Percentiles rank a stretch among this genome's conserved stretches.
phyloP scores from a whole-genome alignment of 2,888 invertebrate genomes.

The Cosmorhoe ocellata region DNA sequence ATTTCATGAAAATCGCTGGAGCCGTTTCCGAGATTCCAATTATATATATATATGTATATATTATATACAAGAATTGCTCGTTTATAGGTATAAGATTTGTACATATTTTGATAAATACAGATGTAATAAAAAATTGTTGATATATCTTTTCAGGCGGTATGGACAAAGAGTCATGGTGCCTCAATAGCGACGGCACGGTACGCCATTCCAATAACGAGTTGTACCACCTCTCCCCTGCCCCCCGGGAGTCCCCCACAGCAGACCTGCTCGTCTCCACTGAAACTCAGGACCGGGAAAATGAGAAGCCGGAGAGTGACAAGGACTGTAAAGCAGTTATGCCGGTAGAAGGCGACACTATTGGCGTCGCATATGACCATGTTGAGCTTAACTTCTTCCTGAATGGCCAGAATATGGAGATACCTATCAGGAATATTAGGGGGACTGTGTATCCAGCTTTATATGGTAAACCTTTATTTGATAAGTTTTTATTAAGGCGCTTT shows the following conservation, averaged over 20 bases:
- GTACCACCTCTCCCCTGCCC: slow-evolving; percentile 82
- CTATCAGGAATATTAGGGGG: slow-evolving; percentile 94
- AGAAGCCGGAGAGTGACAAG: slow-evolving; percentile 60
- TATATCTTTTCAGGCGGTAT: slow-evolving; percentile 85
- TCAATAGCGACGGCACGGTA: slow-evolving; percentile 94
- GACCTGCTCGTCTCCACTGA: slow-evolving; percentile 69
- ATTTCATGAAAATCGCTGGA: too few relatives aligned
- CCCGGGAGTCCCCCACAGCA: slow-evolving; percentile 69
- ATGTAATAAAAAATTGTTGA: too few relatives aligned
- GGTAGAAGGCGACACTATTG: slow-evolving; percentile 96
- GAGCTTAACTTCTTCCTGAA: slow-evolving; percentile 97
- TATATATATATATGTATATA: too few relatives aligned
- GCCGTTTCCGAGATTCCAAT: too few relatives aligned
- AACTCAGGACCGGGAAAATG: slow-evolving; percentile 44
- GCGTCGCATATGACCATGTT: slow-evolving; percentile 97
- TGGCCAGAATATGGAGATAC: slow-evolving; percentile 92
- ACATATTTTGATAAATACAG: too few relatives aligned
- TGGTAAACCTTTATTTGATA: slow-evolving; percentile 81
- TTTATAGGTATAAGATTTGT: too few relatives aligned
- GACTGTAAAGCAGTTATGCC: slow-evolving; percentile 76
- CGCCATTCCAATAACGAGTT: slow-evolving; percentile 92
- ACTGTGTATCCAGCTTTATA: slow-evolving; percentile 95
- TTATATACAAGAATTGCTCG: too few relatives aligned
- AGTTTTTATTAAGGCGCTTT: too few relatives aligned
- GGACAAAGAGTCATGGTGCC: slow-evolving; percentile 95